These are phyloP conservation scores for Apocrypta bakeri DNA, from an alignment of 1,140 invertebrate genomes.

Conservation along the genomic window DNA sequence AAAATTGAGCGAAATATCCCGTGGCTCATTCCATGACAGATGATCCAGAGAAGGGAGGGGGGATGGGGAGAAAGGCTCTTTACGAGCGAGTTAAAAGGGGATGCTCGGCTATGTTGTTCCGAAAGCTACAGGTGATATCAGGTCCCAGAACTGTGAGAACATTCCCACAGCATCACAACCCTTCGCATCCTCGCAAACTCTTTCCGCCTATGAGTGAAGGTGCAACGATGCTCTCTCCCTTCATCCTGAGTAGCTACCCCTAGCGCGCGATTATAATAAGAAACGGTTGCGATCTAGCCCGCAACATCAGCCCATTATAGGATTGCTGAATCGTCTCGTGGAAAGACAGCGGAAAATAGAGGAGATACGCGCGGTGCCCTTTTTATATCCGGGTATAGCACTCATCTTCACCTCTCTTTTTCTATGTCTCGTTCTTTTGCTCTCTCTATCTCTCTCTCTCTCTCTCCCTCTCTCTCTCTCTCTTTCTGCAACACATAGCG, in stretches of 20 bases:
- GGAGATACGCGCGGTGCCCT: not conserved
- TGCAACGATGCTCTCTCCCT: not conserved
- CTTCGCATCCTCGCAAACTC: conserved; percentile 41
- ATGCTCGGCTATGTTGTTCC: conserved; percentile 23
- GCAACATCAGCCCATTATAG: not conserved
- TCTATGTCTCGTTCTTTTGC: too few species aligned
- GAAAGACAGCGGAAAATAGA: not conserved
- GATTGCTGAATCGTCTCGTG: too few species aligned
- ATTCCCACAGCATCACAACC: conserved; percentile 70
- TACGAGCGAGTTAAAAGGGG: not conserved
- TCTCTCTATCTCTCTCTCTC: too few species aligned
- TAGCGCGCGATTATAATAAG: conserved; percentile 16
- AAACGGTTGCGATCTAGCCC: conserved; percentile 11
- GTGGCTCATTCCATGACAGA: conserved; percentile 16
- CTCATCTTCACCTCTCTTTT: conserved; percentile 5
- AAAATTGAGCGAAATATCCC: not conserved
- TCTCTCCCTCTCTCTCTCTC: too few species aligned
- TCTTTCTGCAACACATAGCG: too few species aligned
- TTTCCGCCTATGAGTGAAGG: not conserved
- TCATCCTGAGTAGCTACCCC: too few species aligned
- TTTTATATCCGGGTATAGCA: not conserved
- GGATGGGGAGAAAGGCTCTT: not conserved
- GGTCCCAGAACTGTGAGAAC: conserved; percentile 64
- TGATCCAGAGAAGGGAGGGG: conserved; percentile 39
- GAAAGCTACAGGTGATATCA: conserved; percentile 67